Percentiles rank a stretch among this genome's conserved stretches.
Conservation (phyloP, 2,888 invertebrate species). For the Teleiodes luculella region DNA sequence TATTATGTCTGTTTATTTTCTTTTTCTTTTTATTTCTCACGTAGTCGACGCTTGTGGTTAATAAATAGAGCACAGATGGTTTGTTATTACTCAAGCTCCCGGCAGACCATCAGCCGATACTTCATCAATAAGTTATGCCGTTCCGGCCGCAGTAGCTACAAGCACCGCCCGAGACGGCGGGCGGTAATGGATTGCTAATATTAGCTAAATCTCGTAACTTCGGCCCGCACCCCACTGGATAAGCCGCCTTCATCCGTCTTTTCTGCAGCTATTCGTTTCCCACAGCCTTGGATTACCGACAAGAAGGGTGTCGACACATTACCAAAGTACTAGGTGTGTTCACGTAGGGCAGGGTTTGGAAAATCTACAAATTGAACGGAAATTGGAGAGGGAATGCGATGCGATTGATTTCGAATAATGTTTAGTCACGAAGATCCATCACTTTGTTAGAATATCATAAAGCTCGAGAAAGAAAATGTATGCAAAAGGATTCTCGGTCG, state of each 20-base stretch:
- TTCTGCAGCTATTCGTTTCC: conserved; percentile 58
- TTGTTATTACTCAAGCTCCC: conserved; percentile 7
- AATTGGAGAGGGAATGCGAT: conserved; percentile 22
- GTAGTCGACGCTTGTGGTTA: neutral
- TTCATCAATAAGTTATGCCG: conserved; percentile 25
- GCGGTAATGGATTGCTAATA: conserved; percentile 74
- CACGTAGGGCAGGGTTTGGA: conserved; percentile 28
- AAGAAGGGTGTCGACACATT: conserved; percentile 40
- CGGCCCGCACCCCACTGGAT: conserved; percentile 46
- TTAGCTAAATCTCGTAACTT: conserved; percentile 72
- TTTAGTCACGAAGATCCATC: conserved; percentile 14
- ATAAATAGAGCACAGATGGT: conserved; percentile 1
- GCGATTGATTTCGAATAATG: conserved; percentile 22
- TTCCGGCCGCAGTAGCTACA: conserved; percentile 23
- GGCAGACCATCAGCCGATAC: conserved; percentile 14
- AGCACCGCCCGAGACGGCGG: conserved; percentile 25
- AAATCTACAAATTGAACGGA: conserved; percentile 18
- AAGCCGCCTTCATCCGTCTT: conserved; percentile 67
- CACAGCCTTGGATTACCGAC: conserved; percentile 22
- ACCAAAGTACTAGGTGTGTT: conserved; percentile 37
- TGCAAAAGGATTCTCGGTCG: neutral
- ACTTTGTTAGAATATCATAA: neutral
- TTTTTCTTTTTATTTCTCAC: neutral
- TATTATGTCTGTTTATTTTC: conserved; percentile 1
- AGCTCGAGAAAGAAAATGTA: neutral